These are phyloP conservation scores for Siphamia tubifer DNA, from an alignment of 2,113 vertebrate species.

Conservation along the genomic window DNA sequence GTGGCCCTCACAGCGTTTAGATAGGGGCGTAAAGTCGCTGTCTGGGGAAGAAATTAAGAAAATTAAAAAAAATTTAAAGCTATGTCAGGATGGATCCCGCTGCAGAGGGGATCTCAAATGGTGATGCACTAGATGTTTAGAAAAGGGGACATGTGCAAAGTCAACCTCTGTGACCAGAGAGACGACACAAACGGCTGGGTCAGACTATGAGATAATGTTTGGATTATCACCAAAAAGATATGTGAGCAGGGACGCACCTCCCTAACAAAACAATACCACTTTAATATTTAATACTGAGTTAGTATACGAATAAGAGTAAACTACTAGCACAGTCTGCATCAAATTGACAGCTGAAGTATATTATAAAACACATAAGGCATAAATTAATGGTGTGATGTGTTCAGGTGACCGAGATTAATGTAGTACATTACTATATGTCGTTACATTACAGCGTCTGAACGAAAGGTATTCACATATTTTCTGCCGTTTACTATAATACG, in stretches of 20 bases:
- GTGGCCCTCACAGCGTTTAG: constrained; percentile 96
- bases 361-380: too few species aligned
- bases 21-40: constrained; percentile 97
- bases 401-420: background rate
- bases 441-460: background rate
- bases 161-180: background rate
- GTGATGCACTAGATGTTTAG: background rate
- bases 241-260: background rate
- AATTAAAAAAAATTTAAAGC: background rate
- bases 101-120: background rate
- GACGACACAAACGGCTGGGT: background rate
- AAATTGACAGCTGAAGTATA: too few species aligned
- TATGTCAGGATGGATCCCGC: background rate
- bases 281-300: too few species aligned
- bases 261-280: too few species aligned
- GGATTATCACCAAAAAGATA: background rate
- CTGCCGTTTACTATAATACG: background rate
- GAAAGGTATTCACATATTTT: background rate
- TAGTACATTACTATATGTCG: background rate
- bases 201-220: background rate
- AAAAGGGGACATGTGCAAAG: background rate
- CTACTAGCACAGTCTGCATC: too few species aligned
- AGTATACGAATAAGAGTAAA: too few species aligned
- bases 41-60: constrained; percentile 69
- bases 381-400: background rate